Base-by-base conservation (phyloP, 2,113 vertebrate genomes). In the Okapia johnstoni region DNA sequence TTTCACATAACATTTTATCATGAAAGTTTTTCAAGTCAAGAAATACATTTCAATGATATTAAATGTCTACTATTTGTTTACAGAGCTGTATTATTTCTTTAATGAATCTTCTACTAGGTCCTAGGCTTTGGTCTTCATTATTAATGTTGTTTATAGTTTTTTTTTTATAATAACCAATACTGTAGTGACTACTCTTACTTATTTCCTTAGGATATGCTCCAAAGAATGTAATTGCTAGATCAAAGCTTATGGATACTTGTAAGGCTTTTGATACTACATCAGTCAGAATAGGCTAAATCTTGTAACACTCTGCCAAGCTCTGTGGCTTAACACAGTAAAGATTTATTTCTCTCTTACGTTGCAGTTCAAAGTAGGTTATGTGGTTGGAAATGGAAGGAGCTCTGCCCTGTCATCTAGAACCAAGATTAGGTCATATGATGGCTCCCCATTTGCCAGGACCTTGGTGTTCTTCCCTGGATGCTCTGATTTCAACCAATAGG, bases 161-260 rank as follows among this genome's bases (percentile, higher is more conserved):
- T 85, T 94, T 94, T 28, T 60, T 58, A 12, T 91, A 93, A 36
- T 43, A 88, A 93, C 57, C 55, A 46, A 30, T 85, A 84, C 25
- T 43, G 16, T 50, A 58, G 30, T 54, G 28, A 90, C 46, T 92
- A 36, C 40, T 46, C 40, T 92, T 57, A 88, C 57, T 85, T 89
- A 77, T 89, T 77, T 90, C 55, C 33, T 90, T 61, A 85, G 54
- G 7, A 48, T 91, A 77, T 86, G 16, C 66, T 79, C 23, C 60
- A 77, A 85, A 97, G 57, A 91, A 63, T 77, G 7, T 86, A 87
- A 63, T 21, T 97, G 73, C 36, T 90, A 40, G 77, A n/a, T 84
- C 61, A 92, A 92, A 63, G 12, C 26, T 88, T 60, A 19, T 40
- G 70, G 28, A 66, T 36, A 48, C 83, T 40, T 90, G 61, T 40